Evolutionary conservation across 2,113 vertebrate genomes (phyloP).

Genomic region (Corydoras sp.): DNA sequence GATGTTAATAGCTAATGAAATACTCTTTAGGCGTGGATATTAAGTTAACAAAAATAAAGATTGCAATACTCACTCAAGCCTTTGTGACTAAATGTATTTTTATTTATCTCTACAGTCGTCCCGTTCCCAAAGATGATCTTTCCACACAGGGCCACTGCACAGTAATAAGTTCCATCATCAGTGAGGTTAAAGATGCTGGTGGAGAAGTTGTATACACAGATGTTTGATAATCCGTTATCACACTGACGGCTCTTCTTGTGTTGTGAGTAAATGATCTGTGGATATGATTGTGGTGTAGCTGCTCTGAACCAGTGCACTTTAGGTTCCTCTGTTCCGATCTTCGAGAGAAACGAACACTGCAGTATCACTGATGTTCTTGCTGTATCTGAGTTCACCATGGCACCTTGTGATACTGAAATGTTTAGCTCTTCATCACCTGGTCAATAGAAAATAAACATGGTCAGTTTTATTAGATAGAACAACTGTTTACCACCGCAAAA

Average conservation of each 20-base stretch:
- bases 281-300: slow-evolving; percentile 8
- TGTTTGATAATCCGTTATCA: slow-evolving; percentile 5
- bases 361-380: slow-evolving; percentile 25
- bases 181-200: slow-evolving; percentile 21
- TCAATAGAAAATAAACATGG: no score
- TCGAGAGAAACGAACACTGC: slow-evolving; percentile 43
- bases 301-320: slow-evolving; percentile 33
- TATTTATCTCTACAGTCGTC: slow-evolving; percentile 10
- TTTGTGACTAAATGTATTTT: neutral
- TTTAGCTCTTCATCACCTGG: no score
- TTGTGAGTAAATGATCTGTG: slow-evolving; percentile 35
- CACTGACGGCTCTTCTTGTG: neutral
- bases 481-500: no score
- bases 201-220: slow-evolving; percentile 41
- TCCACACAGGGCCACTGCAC: slow-evolving; percentile 48
- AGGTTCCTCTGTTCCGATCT: slow-evolving; percentile 2
- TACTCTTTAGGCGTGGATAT: no score
- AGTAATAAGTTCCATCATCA: slow-evolving; percentile 52
- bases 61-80: neutral
- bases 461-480: no score
- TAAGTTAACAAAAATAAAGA: no score
- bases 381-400: no score
- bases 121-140: slow-evolving; percentile 49
- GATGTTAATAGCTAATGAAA: no score
- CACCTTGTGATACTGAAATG: no score